A percentile compares a stretch with the other conserved stretches of the same genome.
Evolutionary conservation across 1,140 invertebrate genomes (phyloP).

Genomic region (Drosophila azteca): DNA sequence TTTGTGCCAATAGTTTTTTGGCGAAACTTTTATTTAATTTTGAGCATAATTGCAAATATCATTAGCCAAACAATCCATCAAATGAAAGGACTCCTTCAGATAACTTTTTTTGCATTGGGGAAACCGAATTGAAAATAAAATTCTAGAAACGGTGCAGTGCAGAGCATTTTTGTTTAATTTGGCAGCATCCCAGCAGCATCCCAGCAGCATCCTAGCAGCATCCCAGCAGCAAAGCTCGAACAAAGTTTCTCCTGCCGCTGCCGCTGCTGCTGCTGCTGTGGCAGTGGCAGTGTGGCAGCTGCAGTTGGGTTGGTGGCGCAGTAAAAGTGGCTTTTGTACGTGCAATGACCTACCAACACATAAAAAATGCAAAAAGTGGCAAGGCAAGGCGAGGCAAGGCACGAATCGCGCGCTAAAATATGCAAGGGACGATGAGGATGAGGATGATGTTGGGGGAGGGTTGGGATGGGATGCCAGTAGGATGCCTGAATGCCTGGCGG

Average conservation of each 20-base stretch:
- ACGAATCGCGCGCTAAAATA: conserved; percentile 74
- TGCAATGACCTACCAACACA: conserved; percentile 83
- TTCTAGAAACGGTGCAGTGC: conserved; percentile 17
- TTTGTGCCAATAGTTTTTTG: too few relatives aligned
- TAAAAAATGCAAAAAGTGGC: conserved; percentile 79
- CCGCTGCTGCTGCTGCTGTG: conserved; percentile 18
- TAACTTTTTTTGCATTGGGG: conserved; percentile 1
- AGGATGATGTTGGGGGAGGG: conserved; percentile 17
- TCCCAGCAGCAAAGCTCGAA: conserved; percentile 9
- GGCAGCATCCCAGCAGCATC: conserved; percentile 38
- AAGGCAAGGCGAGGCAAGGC: conserved; percentile 39
- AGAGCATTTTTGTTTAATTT: conserved; percentile 67
- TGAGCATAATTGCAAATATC: too few relatives aligned
- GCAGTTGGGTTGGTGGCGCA: conserved; percentile 55
- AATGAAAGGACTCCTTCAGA: conserved; percentile 37
- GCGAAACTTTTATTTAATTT: too few relatives aligned
- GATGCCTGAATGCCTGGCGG: conserved; percentile 36
- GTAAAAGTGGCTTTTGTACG: conserved; percentile 84
- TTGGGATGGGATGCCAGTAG: conserved; percentile 17
- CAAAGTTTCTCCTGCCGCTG: conserved; percentile 15
- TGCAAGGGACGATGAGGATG: conserved; percentile 66
- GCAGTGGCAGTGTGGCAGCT: conserved; percentile 32
- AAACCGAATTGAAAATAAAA: conserved; percentile 46
- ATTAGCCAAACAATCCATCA: conserved; percentile 4
- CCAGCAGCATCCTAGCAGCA: conserved; percentile 34